Evolutionary conservation across 2,888 invertebrate genomes (phyloP).

Genomic region (Calliphora vomitoria): DNA sequence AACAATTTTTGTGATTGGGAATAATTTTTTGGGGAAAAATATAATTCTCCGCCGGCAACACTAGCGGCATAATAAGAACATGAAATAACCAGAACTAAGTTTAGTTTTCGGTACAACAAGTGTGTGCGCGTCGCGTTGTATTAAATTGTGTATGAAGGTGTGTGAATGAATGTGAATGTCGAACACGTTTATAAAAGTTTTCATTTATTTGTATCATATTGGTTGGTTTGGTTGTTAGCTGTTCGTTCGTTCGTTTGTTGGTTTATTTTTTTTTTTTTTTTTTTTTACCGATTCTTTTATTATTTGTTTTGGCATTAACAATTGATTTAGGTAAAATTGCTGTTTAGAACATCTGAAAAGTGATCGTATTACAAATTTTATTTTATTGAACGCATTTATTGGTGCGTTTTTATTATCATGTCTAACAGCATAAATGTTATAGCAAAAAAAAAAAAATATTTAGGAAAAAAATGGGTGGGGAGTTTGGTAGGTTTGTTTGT

Average conservation of each 20-base stretch:
- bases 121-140: neutral
- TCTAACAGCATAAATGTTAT: neutral
- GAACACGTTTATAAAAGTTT: slow-evolving; percentile 16
- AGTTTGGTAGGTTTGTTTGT: neutral
- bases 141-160: neutral
- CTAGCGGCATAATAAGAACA: too few relatives aligned
- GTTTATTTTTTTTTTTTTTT: slow-evolving; percentile 29
- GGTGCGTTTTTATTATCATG: slow-evolving; percentile 39
- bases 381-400: slow-evolving; percentile 36
- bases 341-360: slow-evolving; percentile 14
- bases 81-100: too few relatives aligned
- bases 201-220: neutral
- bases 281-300: slow-evolving; percentile 31
- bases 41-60: too few relatives aligned
- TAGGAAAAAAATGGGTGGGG: slow-evolving; percentile 10
- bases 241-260: neutral
- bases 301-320: slow-evolving; percentile 39
- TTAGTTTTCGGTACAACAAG: too few relatives aligned
- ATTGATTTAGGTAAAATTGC: slow-evolving; percentile 42
- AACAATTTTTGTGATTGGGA: too few relatives aligned
- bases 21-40: too few relatives aligned
- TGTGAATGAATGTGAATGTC: neutral
- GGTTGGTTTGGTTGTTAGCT: neutral
- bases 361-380: slow-evolving; percentile 47
- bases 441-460: neutral